These are phyloP conservation scores for Syngnathoides biaculeatus DNA, from an alignment of 2,113 vertebrate genomes.

Conservation along the genomic window DNA sequence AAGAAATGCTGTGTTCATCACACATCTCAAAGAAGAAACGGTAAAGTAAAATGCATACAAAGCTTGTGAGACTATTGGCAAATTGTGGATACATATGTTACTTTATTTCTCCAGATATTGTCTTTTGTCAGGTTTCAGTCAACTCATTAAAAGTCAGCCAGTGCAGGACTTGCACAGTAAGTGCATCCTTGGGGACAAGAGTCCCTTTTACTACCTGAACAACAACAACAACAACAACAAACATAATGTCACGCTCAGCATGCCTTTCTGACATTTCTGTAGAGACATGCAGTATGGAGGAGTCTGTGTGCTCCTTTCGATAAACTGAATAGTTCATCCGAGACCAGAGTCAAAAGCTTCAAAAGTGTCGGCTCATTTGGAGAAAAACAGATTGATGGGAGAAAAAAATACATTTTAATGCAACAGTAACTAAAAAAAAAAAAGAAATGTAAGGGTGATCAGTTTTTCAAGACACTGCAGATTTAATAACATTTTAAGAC, in stretches of 20 bases:
- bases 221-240: constrained; percentile 4
- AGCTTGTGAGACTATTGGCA: background rate
- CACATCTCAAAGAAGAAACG: constrained; percentile 26
- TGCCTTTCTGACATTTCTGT: constrained; percentile 21
- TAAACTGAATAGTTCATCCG: background rate
- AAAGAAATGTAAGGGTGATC: too few species aligned
- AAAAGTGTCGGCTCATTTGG: background rate
- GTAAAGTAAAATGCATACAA: constrained; percentile 8
- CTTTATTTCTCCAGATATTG: background rate
- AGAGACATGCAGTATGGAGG: constrained; percentile 31
- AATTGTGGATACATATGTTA: constrained; percentile 8
- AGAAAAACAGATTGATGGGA: background rate
- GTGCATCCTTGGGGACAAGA: constrained; percentile 51
- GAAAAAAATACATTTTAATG: background rate
- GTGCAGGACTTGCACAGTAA: constrained; percentile 46
- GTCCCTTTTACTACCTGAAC: constrained; percentile 25
- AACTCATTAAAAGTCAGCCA: constrained; percentile 51
- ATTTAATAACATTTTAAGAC: too few species aligned
- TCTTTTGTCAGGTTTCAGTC: constrained; percentile 34
- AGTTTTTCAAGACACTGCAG: too few species aligned
- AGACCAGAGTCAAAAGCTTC: background rate
- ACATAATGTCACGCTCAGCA: background rate
- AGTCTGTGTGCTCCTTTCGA: constrained; percentile 35
- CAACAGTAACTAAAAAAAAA: background rate
- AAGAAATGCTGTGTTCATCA: constrained; percentile 38